Percentiles rank a stretch among this genome's conserved stretches.
Evolutionary conservation across 2,888 invertebrate species (phyloP).

Genomic region (Agrotis clavis): DNA sequence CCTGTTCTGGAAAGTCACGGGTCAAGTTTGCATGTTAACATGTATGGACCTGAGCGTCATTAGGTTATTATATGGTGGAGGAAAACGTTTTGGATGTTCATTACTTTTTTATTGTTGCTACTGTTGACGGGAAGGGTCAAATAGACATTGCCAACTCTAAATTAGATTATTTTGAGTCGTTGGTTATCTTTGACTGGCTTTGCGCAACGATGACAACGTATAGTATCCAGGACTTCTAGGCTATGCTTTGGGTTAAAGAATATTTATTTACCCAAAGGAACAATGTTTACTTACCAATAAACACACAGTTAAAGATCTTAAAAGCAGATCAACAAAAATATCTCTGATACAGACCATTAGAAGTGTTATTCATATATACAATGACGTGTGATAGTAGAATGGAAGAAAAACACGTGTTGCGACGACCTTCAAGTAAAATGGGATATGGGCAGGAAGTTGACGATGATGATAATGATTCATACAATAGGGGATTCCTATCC

Average conservation of each 20-base stretch:
- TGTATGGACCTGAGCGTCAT: constrained; percentile 15
- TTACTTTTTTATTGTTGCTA: constrained; percentile 28
- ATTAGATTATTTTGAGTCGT: background rate
- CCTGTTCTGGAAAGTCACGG: constrained; percentile 56
- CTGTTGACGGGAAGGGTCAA: constrained; percentile 10
- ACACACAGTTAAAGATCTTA: no score
- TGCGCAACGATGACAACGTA: no score
- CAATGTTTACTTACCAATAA: no score
- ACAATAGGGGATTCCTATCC: no score
- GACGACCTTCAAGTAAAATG: no score
- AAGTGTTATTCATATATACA: background rate
- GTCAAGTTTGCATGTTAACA: constrained; percentile 48
- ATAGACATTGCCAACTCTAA: background rate
- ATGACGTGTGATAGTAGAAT: no score
- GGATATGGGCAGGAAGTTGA: no score
- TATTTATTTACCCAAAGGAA: no score
- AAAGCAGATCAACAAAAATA: background rate
- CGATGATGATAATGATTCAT: no score
- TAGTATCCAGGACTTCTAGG: no score
- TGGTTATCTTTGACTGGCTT: background rate
- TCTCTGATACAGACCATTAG: background rate
- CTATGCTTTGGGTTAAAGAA: no score
- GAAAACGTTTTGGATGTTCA: constrained; percentile 42
- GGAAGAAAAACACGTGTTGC: no score
- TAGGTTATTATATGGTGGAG: constrained; percentile 38